These are phyloP conservation scores for Drosophila grimshawi DNA, from an alignment of 1,140 invertebrate species.

Conservation along the genomic window DNA sequence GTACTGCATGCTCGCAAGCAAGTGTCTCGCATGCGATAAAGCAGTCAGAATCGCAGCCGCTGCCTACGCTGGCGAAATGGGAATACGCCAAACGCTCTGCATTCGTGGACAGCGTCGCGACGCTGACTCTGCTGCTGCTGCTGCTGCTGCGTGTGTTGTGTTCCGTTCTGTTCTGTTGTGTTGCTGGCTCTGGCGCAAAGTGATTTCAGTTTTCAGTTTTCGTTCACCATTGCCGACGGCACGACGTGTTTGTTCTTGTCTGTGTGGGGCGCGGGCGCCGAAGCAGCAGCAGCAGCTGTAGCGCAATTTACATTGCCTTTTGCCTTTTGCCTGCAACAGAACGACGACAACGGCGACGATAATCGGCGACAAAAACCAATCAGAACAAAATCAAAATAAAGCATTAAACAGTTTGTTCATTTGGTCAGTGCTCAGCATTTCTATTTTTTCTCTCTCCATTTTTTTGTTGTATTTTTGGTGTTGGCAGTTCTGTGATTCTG, in stretches of 20 bases:
- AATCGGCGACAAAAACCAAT: constrained; percentile 28
- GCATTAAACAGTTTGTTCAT: constrained; percentile 1
- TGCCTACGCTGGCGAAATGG: constrained; percentile 13
- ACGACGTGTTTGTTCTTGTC: constrained; percentile 68
- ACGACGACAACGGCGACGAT: constrained; percentile 16
- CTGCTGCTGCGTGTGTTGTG: neutral
- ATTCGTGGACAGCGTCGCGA: constrained; percentile 43
- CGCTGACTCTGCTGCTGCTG: constrained; percentile 23
- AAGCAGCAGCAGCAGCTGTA: constrained; percentile 24
- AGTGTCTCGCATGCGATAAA: constrained; percentile 66
- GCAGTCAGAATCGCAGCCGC: constrained; percentile 30
- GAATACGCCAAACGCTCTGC: constrained; percentile 44
- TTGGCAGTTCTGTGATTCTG: no score
- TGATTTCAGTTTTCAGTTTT: constrained; percentile 68
- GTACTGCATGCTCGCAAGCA: neutral
- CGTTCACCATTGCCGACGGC: constrained; percentile 82
- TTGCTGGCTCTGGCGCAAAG: constrained; percentile 33
- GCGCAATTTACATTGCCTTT: constrained; percentile 44
- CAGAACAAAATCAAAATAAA: constrained; percentile 30
- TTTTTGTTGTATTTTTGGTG: constrained; percentile 41
- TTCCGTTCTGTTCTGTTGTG: constrained; percentile 2
- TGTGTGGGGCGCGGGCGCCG: constrained; percentile 36
- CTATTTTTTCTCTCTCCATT: neutral
- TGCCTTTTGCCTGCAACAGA: constrained; percentile 13
- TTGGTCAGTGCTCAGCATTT: constrained; percentile 16